Evolutionary conservation across 2,888 invertebrate genomes (phyloP).

Genomic region (Nudaria mundana): DNA sequence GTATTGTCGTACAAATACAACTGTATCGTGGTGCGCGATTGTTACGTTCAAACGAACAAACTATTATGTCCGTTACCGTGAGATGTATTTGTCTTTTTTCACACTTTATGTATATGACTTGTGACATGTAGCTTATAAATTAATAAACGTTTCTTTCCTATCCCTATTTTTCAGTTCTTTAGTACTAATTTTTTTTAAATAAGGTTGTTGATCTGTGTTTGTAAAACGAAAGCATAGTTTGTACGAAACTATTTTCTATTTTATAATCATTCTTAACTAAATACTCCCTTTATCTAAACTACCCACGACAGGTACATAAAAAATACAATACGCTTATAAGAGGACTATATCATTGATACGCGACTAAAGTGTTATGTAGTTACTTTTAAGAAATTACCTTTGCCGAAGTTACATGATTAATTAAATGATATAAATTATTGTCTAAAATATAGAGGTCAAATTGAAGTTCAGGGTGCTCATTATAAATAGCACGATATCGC

Average conservation of each 20-base stretch:
- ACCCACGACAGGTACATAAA: slow-evolving; percentile 46
- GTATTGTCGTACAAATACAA: no score
- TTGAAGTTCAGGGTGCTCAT: slow-evolving; percentile 72
- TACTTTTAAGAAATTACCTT: slow-evolving; percentile 29
- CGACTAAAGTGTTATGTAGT: slow-evolving; percentile 32
- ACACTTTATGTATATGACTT: slow-evolving; percentile 47
- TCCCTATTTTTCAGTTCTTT: slow-evolving; percentile 35
- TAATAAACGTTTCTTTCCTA: slow-evolving; percentile 53
- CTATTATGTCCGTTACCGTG: slow-evolving; percentile 26
- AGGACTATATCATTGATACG: slow-evolving; percentile 37
- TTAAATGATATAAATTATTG: slow-evolving; percentile 19
- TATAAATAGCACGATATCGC: slow-evolving; percentile 54
- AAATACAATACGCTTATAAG: slow-evolving; percentile 54
- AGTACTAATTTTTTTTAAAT: slow-evolving; percentile 18
- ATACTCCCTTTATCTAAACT: slow-evolving; percentile 50
- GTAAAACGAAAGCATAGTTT: slow-evolving; percentile 20
- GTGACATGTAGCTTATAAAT: slow-evolving; percentile 57
- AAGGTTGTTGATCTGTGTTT: slow-evolving; percentile 14
- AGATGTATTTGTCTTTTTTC: slow-evolving; percentile 41
- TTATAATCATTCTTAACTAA: slow-evolving; percentile 33
- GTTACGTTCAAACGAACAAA: slow-evolving; percentile 1
- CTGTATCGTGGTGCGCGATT: slow-evolving; percentile 10
- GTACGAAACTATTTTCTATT: slow-evolving; percentile 1
- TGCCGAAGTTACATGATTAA: slow-evolving; percentile 13
- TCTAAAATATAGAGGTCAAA: slow-evolving; percentile 37